Conservation (phyloP, 2,113 vertebrate genomes). For the Trachemys scripta region DNA sequence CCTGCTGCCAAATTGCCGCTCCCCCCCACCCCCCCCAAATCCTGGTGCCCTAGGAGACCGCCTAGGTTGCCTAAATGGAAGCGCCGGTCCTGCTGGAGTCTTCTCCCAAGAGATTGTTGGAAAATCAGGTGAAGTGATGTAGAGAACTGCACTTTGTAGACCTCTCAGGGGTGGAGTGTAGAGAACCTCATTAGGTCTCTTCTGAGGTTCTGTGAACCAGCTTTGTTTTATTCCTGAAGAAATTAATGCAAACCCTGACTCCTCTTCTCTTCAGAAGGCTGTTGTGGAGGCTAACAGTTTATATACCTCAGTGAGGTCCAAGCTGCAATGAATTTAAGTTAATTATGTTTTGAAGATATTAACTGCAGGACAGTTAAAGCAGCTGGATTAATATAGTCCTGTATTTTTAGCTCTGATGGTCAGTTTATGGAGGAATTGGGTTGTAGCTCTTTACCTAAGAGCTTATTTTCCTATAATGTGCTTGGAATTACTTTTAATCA, state of each 20-base stretch:
- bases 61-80: no score
- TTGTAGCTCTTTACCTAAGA: neutral
- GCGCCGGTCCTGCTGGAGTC: no score
- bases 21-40: no score
- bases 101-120: neutral
- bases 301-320: neutral
- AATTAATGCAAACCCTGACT: neutral
- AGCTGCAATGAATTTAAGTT: neutral
- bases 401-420: neutral
- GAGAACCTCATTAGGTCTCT: neutral
- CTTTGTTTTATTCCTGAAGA: neutral
- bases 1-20: no score
- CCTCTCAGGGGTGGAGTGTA: neutral
- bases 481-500: neutral
- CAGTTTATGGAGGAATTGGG: neutral
- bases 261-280: neutral
- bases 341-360: neutral
- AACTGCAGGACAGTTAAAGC: constrained; percentile 28
- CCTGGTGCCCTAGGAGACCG: no score
- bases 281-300: neutral
- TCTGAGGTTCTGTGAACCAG: neutral
- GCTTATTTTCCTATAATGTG: neutral
- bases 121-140: neutral
- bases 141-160: neutral
- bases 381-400: constrained; percentile 11